Base-by-base conservation (phyloP, 1,140 invertebrate species). In the Pachyrhynchus sulphureomaculatus region DNA sequence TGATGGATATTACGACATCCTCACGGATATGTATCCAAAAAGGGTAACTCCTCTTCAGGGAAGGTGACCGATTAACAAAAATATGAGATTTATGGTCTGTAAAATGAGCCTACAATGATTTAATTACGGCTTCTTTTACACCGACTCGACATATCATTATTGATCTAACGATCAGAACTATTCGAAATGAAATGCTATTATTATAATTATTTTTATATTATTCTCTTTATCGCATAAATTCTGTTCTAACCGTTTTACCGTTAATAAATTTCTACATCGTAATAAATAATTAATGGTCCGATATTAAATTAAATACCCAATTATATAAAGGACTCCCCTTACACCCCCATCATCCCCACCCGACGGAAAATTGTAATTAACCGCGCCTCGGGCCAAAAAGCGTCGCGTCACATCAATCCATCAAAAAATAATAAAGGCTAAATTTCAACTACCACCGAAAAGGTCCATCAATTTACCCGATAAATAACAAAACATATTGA, bases 401-500 rank as follows among this genome's bases (percentile, higher is more conserved):
- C 41, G 57, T 52, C 57, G 39, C 57, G 32, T 60, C 57, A 60
- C 57, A 34, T 67, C 68, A 72, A 73, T 74, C 66, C 71, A 70
- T 72, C 68, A 70, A 70, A 74, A 74, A 73, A 72, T 72, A 73
- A 74, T 68, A 72, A 73, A 71, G 69, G 60, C 66, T 51, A 70
- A 72, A 72, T 69, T 62, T 69, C 69, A 72, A 71, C 71, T 69
- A 71, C 57, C 61, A 65, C 57, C 67, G 59, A 70, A 73, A 68
- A 48, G 51, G 33, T 41, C 59, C 65, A 72, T 70, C 69, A 71
- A 72, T 67, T 59, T 54, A 53, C 57, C 39, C 60, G 58, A 73
- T 74, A 74, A 74, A 75, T 74, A 74, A 73, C 71, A 58, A 67
- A 72, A 72, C 73, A 75, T 75, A 75, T 75, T 72, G 72, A 70